Base-by-base conservation (phyloP, 2,113 vertebrate species). In the Zootoca vivipara region DNA sequence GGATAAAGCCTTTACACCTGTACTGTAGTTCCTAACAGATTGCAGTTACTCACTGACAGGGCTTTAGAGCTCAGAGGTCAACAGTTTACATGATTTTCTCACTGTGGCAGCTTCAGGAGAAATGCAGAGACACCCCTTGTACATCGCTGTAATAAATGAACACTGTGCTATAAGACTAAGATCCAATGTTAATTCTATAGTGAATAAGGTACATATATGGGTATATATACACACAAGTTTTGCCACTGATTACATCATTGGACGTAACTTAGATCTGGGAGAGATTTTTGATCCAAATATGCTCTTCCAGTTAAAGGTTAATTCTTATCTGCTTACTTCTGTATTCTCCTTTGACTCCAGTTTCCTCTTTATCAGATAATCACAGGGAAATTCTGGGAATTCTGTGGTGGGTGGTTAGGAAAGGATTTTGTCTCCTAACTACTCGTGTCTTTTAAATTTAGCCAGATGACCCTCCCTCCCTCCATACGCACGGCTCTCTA, bases 321-420 rank as follows among this genome's bases (percentile, higher is more conserved):
- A 56, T 38, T 7, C 72, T 88, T 77, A 83, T 83, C 40, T 78
- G 8, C 74, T 82, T 13, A 87, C 87, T 83, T 83, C 38, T 83
- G 40, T 38, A 77, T 75, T 83, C 38, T 35, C 30, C 70, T 69
- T 87, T 87, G 86, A 30, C 87, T 40, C 38, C 30, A 65, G 38
- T 83, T 83, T 28, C 28, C 58, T 56, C 7, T 77, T 83, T 83
- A 83, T 88, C 80, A 78, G 87, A 65, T 78, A 78, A 38, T 69
- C 81, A 40, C 30, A 56, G 26, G 67, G 33, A 24, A 38, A 46
- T 52, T 52, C 46, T 52, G 46, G 46, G 46, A 52, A 52, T 52
- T 52, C 40, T 62, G 16, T 15, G 58, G 58, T 20, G 58, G 58
- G 58, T 62, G 58, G 58, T 52, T 52, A 52, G 28, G 80, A 67